A percentile compares a stretch with the other conserved stretches of the same genome.
Evolutionary conservation across 2,888 invertebrate species (phyloP).

Genomic region (Bruchidius siliquastri): DNA sequence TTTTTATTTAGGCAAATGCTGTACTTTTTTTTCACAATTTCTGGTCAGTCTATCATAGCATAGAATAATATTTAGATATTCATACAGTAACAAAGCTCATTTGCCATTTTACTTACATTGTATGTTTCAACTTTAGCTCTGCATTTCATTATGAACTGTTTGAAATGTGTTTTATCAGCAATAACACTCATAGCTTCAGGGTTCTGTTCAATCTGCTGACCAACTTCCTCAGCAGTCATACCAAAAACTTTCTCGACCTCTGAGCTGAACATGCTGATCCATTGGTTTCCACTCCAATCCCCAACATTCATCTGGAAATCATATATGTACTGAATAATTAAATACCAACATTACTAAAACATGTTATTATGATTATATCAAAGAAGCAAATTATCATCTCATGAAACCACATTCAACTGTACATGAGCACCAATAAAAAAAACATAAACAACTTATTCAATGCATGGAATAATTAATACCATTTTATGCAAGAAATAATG

Average conservation of each 20-base stretch:
- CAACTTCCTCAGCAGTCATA: slow-evolving; percentile 69
- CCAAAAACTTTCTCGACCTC: slow-evolving; percentile 75
- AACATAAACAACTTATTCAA: no score
- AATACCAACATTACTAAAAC: background rate
- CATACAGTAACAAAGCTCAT: no score
- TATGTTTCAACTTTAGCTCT: slow-evolving; percentile 87
- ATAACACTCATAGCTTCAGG: slow-evolving; percentile 61
- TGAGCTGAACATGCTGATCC: slow-evolving; percentile 88
- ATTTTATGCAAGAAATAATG: no score
- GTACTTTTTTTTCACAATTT: no score
- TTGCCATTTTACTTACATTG: slow-evolving; percentile 65
- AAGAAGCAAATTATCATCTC: no score
- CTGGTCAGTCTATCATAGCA: no score
- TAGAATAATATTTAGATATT: no score
- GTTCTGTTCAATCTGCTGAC: slow-evolving; percentile 66
- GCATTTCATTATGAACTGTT: slow-evolving; percentile 75
- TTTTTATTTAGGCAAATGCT: no score
- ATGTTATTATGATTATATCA: no score
- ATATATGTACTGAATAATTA: background rate
- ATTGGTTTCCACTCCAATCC: slow-evolving; percentile 83
- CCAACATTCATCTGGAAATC: slow-evolving; percentile 70
- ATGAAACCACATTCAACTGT: no score
- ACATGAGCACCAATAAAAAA: no score
- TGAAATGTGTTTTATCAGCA: slow-evolving; percentile 73
- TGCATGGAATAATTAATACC: no score